A percentile compares a stretch with the other conserved stretches of the same genome.
Evolutionary conservation across 2,797 vertebrate species (phyloP).

Genomic region (Chelonia mydas): DNA sequence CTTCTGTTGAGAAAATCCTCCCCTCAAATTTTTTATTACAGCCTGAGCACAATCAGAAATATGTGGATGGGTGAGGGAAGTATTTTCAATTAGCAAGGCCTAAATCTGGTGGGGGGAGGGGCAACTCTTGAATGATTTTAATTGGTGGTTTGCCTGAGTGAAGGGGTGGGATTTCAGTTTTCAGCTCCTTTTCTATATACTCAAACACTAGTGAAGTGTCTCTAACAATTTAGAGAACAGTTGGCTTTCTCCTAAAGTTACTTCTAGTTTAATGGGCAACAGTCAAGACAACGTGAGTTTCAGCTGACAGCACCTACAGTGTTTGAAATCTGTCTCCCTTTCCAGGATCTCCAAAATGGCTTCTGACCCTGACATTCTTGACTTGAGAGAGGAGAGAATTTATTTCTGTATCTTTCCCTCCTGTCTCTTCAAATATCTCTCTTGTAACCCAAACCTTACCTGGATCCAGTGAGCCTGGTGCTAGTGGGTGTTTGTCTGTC

Average conservation of each 20-base stretch:
- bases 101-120: not conserved
- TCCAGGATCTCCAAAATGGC: not conserved
- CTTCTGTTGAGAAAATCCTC: not conserved
- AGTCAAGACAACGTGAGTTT: constrained; percentile 41
- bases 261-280: not conserved
- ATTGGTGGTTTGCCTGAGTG: not conserved
- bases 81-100: not conserved
- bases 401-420: not conserved
- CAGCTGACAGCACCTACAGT: not conserved
- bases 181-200: not conserved
- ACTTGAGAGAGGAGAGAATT: not conserved
- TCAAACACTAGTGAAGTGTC: constrained; percentile 11
- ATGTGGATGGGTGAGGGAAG: fast-evolving
- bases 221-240: constrained; percentile 5
- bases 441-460: constrained; percentile 26
- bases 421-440: not conserved
- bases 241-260: not conserved
- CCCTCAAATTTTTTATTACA: not conserved
- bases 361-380: constrained; percentile 24
- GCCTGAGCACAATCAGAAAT: not conserved
- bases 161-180: not conserved
- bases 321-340: not conserved
- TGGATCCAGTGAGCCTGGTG: constrained; percentile 50
- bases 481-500: constrained; percentile 59
- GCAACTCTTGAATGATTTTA: constrained; percentile 1